These are phyloP conservation scores for Liodrosophila aerea DNA, from an alignment of 2,888 invertebrate species.

Conservation along the genomic window DNA sequence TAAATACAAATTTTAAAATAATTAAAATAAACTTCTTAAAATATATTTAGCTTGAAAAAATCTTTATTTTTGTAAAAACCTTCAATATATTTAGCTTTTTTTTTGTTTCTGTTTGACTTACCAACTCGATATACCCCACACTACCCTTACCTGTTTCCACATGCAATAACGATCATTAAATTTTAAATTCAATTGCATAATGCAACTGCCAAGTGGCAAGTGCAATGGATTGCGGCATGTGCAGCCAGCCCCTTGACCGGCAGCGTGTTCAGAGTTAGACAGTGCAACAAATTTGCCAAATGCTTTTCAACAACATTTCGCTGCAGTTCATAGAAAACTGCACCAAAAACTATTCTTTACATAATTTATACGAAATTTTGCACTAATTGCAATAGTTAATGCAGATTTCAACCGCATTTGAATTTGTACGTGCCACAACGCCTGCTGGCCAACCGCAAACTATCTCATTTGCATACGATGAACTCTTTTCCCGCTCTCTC, in stretches of 20 bases:
- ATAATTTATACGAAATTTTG: conserved; percentile 74
- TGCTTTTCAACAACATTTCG: conserved; percentile 46
- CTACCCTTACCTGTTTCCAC: no score
- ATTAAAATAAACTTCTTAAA: no score
- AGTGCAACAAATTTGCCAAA: conserved; percentile 52
- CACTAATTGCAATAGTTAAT: conserved; percentile 78
- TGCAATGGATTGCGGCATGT: conserved; percentile 7
- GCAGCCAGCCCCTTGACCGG: not conserved
- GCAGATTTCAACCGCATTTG: conserved; percentile 76
- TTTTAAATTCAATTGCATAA: conserved; percentile 71
- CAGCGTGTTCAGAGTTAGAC: not conserved
- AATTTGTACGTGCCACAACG: conserved; percentile 63
- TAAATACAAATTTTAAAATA: no score
- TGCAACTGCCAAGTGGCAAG: conserved; percentile 48
- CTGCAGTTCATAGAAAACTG: conserved; percentile 60
- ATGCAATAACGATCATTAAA: conserved; percentile 40
- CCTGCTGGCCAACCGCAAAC: conserved; percentile 55
- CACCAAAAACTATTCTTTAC: conserved; percentile 74
- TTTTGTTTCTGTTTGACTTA: no score
- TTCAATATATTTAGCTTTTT: no score
- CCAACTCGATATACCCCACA: no score
- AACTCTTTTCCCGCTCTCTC: conserved; percentile 14
- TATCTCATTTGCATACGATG: conserved; percentile 72
- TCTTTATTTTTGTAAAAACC: no score
- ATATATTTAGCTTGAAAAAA: no score